Evolutionary conservation across 2,797 vertebrate genomes (phyloP), one percentile per base, ranked within the genome.

Genomic region (Eutrigla gurnardus): DNA sequence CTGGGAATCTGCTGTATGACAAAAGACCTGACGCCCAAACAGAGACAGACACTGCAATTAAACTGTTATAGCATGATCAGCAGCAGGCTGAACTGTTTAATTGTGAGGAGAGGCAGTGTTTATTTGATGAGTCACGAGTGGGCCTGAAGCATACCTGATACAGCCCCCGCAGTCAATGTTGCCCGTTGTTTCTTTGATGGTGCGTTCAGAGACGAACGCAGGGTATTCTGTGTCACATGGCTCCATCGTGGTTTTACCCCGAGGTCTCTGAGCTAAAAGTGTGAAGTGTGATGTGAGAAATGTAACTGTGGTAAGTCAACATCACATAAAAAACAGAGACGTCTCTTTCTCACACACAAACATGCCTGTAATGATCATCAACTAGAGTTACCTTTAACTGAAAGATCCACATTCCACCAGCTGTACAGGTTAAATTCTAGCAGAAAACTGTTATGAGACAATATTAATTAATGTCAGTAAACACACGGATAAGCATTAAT

Each of bases 1-100:
- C 98, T 99, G 70, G 98, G 98, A 88, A 99, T 99, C 89, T 99
- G 98, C 91, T 99, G 98, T 78, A 99, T 99, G 85, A 99, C 98
- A 91, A 99, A 99, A n/a, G 97, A 98, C 81, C 98, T 99, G 92
- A 53, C 82, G 84, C 32, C 33, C 77, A 77, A 55, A 76, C 18
- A 84, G 14, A 83, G 18, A 75, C 58, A 53, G 37, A 66, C 6
- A 52, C 5, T 15, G 4, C 17, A 39, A 36, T 81, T 54, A 58
- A 5, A 65, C 33, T 15, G 7, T 40, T 13, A 6, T 3, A 35
- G 37, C 33, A 14, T 32, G 6, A 9, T 54, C 17, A 46, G 6
- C 3, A 8, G 5, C 42, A 42, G 33, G 25, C 35, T 49, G 18
- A 47, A 65, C 25, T 13, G 4, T 14, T 72, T 49, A 35, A 42